Conservation (phyloP, 2,888 invertebrate genomes). For the Cheilosia urbana region DNA sequence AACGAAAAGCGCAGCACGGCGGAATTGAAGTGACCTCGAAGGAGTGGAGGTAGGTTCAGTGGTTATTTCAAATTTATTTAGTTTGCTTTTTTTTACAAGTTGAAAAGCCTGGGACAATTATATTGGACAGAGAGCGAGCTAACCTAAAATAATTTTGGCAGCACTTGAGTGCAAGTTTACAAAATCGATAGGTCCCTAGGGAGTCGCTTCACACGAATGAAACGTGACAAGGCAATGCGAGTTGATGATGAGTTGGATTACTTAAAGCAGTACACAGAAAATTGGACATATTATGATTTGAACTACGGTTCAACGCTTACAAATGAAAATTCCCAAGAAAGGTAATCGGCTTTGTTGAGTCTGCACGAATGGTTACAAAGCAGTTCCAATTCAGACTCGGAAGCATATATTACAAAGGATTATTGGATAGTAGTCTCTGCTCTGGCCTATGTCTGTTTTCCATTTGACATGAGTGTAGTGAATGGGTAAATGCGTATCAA, state of each 20-base stretch:
- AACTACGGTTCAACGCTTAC: too few relatives aligned
- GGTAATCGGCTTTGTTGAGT: too few relatives aligned
- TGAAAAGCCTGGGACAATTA: neutral
- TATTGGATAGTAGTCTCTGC: too few relatives aligned
- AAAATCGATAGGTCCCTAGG: constrained; percentile 71
- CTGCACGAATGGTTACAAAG: too few relatives aligned
- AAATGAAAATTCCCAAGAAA: too few relatives aligned
- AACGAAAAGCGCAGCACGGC: constrained; percentile 16
- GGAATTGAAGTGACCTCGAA: constrained; percentile 64
- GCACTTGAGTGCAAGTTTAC: constrained; percentile 48
- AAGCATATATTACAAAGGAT: too few relatives aligned
- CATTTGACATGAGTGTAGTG: too few relatives aligned
- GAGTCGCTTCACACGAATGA: constrained; percentile 10
- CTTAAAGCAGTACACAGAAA: neutral
- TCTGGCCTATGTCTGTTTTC: too few relatives aligned
- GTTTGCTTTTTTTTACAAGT: constrained; percentile 14
- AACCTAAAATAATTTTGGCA: constrained; percentile 71
- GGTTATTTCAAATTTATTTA: constrained; percentile 53
- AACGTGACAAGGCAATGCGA: constrained; percentile 11
- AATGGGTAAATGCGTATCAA: too few relatives aligned
- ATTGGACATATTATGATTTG: too few relatives aligned
- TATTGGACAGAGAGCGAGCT: constrained; percentile 32
- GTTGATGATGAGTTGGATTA: constrained; percentile 3
- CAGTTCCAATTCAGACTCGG: too few relatives aligned
- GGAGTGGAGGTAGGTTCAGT: constrained; percentile 64